Evolutionary conservation across 2,113 vertebrate genomes (phyloP).

Genomic region (Phylloscopus whistleri): DNA sequence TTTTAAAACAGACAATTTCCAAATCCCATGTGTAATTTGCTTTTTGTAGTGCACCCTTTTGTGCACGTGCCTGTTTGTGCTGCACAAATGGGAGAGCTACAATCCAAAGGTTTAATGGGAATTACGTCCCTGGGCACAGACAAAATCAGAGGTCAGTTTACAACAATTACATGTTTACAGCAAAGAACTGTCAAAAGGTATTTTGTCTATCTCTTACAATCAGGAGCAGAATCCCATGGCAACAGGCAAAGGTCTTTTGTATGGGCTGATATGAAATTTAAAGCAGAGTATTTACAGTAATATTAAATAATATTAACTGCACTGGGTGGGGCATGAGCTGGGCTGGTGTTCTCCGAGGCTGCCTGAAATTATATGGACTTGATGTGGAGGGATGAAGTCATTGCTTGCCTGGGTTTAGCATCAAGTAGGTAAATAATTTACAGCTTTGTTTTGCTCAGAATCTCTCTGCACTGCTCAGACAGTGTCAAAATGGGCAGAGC

Average conservation of each 20-base stretch:
- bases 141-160: neutral
- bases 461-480: neutral
- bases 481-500: rapidly evolving
- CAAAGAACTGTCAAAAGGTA: neutral
- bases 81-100: neutral
- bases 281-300: neutral
- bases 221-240: neutral
- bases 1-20: neutral
- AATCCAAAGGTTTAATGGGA: neutral
- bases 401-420: neutral
- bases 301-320: neutral
- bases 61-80: rapidly evolving
- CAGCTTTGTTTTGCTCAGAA: slow-evolving; percentile 36
- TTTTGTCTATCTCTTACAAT: neutral
- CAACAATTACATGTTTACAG: neutral
- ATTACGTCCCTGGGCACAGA: rapidly evolving
- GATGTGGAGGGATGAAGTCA: neutral
- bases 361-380: neutral
- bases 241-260: slow-evolving; percentile 1
- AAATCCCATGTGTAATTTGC: neutral
- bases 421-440: slow-evolving; percentile 28
- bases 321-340: neutral
- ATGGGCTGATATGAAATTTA: neutral
- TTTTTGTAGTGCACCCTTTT: neutral
- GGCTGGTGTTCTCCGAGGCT: neutral